A percentile compares a stretch with the other conserved stretches of the same genome.
These are phyloP conservation scores for Anaspis maculata DNA, from an alignment of 2,888 invertebrate genomes.

Conservation along the genomic window DNA sequence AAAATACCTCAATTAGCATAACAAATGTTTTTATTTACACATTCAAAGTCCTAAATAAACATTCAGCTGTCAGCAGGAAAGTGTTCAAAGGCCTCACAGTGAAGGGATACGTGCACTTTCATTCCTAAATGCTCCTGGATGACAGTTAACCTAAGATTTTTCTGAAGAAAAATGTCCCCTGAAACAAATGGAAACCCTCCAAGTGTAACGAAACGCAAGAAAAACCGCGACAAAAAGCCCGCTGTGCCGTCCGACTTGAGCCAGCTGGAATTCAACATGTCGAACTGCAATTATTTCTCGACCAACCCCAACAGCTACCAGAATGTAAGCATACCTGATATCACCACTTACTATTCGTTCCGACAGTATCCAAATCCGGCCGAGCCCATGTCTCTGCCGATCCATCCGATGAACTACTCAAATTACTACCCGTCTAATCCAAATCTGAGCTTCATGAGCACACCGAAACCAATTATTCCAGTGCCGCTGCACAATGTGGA, in stretches of 20 bases:
- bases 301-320: conserved; percentile 20
- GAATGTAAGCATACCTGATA: conserved; percentile 27
- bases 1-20: too few relatives aligned
- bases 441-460: conserved; percentile 21
- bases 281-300: conserved; percentile 29
- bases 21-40: too few relatives aligned
- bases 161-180: conserved; percentile 26
- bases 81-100: too few relatives aligned
- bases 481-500: conserved; percentile 19
- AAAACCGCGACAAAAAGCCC: conserved; percentile 33
- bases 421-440: conserved; percentile 19
- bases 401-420: conserved; percentile 52
- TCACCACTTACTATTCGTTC: conserved; percentile 30
- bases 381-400: conserved; percentile 58
- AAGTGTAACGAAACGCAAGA: conserved; percentile 39
- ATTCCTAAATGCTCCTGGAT: too few relatives aligned
- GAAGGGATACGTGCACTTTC: too few relatives aligned
- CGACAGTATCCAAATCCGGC: conserved; percentile 37
- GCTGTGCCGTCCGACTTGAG: conserved; percentile 15
- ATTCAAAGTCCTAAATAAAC: too few relatives aligned
- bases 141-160: not conserved
- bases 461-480: conserved; percentile 21
- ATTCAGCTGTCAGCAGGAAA: too few relatives aligned
- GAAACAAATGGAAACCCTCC: conserved; percentile 40
- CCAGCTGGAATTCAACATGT: conserved; percentile 27